These are phyloP conservation scores for Mycetomoellerius zeteki DNA, from an alignment of 1,140 invertebrate genomes.

Conservation along the genomic window DNA sequence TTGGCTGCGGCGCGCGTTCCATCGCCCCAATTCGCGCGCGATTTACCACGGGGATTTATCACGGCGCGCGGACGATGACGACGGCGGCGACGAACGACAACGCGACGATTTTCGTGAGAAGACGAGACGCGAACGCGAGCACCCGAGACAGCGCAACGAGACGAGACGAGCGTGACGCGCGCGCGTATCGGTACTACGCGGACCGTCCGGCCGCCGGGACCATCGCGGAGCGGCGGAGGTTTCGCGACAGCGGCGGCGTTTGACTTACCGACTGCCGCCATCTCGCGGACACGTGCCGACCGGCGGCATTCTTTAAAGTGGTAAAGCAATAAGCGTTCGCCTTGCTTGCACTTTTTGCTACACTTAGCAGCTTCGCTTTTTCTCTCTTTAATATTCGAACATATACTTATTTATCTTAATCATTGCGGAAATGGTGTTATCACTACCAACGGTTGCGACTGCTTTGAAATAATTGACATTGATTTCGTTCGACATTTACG, in stretches of 20 bases:
- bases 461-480: no score
- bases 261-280: constrained; percentile 46
- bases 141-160: constrained; percentile 23
- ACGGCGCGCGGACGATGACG: neutral
- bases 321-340: neutral
- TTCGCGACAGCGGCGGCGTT: constrained; percentile 31
- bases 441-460: no score
- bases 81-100: neutral
- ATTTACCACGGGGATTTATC: constrained; percentile 14
- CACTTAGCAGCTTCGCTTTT: no score
- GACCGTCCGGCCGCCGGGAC: neutral
- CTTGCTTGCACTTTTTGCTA: no score
- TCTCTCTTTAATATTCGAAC: no score
- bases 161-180: constrained; percentile 54
- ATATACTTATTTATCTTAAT: no score
- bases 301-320: constrained; percentile 16
- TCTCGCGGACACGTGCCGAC: constrained; percentile 43
- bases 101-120: neutral
- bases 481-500: no score
- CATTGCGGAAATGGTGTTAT: no score
- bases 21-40: constrained; percentile 36
- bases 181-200: constrained; percentile 62
- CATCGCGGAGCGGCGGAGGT: neutral
- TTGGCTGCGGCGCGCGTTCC: constrained; percentile 41
- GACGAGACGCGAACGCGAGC: constrained; percentile 7